Conservation (phyloP, 2,888 invertebrate genomes). For the Crocallis elinguaria region DNA sequence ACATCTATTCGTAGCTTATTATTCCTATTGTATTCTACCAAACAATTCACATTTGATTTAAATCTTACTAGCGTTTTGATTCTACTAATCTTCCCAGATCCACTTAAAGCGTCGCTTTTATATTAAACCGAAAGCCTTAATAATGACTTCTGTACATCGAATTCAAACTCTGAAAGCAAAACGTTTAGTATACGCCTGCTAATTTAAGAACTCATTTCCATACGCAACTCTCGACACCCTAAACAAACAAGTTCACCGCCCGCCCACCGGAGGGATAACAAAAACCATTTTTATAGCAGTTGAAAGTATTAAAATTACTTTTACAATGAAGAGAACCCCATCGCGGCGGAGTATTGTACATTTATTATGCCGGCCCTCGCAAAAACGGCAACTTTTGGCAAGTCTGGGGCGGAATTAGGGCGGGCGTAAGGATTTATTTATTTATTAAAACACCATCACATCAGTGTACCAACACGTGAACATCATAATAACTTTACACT, state of each 20-base stretch:
- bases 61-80: no score
- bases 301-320: slow-evolving; percentile 34
- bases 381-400: slow-evolving; percentile 45
- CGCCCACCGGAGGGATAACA: slow-evolving; percentile 11
- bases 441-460: no score
- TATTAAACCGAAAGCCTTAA: slow-evolving; percentile 13
- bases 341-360: slow-evolving; percentile 33
- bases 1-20: no score
- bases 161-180: slow-evolving; percentile 16
- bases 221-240: slow-evolving; percentile 2
- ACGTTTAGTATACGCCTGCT: slow-evolving; percentile 10
- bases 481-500: no score
- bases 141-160: slow-evolving; percentile 21
- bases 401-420: slow-evolving; percentile 31
- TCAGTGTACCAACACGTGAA: no score
- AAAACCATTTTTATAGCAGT: slow-evolving; percentile 29
- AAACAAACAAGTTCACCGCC: slow-evolving; percentile 23
- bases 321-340: slow-evolving; percentile 29
- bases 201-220: slow-evolving; percentile 27
- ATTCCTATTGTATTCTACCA: no score
- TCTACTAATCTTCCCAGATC: not conserved
- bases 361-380: slow-evolving; percentile 45
- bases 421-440: no score
- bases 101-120: slow-evolving; percentile 5
- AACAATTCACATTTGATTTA: no score